Evolutionary conservation across 1,140 invertebrate species (phyloP).

Genomic region (Eriocheir sinensis): DNA sequence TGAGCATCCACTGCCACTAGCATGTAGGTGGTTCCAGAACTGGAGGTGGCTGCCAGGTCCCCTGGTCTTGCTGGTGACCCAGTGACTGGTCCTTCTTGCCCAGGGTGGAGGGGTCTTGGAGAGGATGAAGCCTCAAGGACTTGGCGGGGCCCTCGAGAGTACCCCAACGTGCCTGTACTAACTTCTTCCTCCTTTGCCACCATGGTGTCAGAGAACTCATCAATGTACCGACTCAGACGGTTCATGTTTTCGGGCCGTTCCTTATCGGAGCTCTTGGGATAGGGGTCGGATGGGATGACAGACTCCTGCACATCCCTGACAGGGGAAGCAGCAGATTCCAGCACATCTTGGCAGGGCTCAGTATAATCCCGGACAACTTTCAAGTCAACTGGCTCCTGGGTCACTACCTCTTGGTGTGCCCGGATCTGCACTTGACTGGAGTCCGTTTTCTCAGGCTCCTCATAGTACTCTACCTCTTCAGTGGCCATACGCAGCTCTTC

Average conservation of each 20-base stretch:
- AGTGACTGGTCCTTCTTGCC: not conserved
- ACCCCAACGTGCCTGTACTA: not conserved
- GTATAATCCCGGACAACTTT: not conserved
- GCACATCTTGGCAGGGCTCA: not conserved
- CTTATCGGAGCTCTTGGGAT: not conserved
- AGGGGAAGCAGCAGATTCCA: not conserved
- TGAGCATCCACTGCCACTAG: slow-evolving; percentile 79
- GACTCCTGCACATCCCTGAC: not conserved
- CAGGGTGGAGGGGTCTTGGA: not conserved
- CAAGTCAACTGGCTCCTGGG: not conserved
- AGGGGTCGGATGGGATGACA: not conserved
- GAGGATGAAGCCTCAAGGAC: not conserved
- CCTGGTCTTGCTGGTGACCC: slow-evolving; percentile 34
- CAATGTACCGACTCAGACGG: slow-evolving; percentile 1
- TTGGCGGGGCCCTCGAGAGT: not conserved
- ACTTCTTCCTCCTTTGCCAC: slow-evolving; percentile 27
- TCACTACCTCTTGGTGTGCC: not conserved
- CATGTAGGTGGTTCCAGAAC: slow-evolving; percentile 77
- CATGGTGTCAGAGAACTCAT: slow-evolving; percentile 38
- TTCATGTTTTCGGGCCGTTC: not conserved
- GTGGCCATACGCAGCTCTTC: not conserved
- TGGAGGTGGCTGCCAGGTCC: slow-evolving; percentile 55
- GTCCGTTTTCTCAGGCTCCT: not conserved
- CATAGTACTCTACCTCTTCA: not conserved
- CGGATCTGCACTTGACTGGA: not conserved